Conservation (phyloP, 2,888 invertebrate species). For the Acanthopleura granulata region DNA sequence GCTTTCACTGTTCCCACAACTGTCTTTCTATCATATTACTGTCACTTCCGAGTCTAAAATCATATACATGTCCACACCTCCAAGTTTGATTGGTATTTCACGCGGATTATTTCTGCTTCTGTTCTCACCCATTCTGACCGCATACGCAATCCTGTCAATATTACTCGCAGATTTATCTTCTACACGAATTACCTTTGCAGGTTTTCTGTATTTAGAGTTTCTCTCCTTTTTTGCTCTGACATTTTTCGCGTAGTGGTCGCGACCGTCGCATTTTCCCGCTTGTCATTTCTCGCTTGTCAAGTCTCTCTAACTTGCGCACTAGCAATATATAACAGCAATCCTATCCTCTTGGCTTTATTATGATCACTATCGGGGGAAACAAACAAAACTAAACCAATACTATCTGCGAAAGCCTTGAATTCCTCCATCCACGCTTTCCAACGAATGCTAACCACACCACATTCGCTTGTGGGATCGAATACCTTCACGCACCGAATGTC, state of each 20-base stretch:
- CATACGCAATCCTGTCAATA: no score
- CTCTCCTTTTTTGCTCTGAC: no score
- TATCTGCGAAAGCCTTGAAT: not conserved
- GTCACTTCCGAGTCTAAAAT: no score
- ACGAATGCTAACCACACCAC: not conserved
- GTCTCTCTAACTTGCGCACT: not conserved
- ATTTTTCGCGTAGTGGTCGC: no score
- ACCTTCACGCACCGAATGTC: not conserved
- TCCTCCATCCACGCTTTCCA: conserved; percentile 15
- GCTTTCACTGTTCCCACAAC: no score
- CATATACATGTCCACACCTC: no score
- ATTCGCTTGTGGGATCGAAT: conserved; percentile 2
- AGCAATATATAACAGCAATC: not conserved
- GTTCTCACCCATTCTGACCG: no score
- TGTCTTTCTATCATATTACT: no score
- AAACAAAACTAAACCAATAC: not conserved
- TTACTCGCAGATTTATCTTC: not conserved
- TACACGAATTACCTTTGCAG: no score
- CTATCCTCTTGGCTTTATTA: not conserved
- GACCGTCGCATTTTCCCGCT: not conserved
- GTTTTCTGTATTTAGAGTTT: no score
- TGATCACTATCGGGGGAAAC: not conserved
- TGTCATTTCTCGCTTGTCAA: not conserved
- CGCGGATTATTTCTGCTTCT: no score
- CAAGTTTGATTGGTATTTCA: no score